Conservation (phyloP, 2,113 vertebrate species). For the Henicopernis longicauda region DNA sequence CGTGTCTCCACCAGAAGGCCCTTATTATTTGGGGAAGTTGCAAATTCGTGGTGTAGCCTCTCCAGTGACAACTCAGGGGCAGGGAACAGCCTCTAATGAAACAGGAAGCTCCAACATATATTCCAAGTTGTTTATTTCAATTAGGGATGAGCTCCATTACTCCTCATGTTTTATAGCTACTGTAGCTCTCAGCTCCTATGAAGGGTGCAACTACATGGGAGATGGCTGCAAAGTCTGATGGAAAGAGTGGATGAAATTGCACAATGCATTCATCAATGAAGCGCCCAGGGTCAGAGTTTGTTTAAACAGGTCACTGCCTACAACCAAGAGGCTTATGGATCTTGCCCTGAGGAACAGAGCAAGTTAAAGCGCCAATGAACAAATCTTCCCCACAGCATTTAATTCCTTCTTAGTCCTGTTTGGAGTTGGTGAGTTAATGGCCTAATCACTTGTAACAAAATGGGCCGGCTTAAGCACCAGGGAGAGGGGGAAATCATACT, state of each 20-base stretch:
- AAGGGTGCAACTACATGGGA: background rate
- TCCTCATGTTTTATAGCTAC: background rate
- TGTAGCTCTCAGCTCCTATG: background rate
- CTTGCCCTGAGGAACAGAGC: background rate
- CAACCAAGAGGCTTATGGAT: background rate
- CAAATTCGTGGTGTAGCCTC: background rate
- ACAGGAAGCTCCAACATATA: background rate
- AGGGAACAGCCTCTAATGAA: background rate
- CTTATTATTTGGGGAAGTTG: background rate
- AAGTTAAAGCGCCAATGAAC: background rate
- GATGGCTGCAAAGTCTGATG: background rate
- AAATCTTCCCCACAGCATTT: background rate
- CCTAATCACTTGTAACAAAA: constrained; percentile 2
- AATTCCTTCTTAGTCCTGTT: background rate
- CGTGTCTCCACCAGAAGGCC: background rate
- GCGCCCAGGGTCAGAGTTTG: background rate
- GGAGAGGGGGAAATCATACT: background rate
- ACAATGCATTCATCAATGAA: background rate
- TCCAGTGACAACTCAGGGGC: background rate
- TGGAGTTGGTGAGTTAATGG: constrained; percentile 2
- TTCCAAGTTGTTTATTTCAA: background rate
- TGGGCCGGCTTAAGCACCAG: background rate
- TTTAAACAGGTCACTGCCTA: background rate
- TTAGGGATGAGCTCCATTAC: background rate
- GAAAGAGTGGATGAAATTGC: background rate